Evolutionary conservation across 2,797 vertebrate genomes (phyloP).

Genomic region (Loriculus beryllinus): DNA sequence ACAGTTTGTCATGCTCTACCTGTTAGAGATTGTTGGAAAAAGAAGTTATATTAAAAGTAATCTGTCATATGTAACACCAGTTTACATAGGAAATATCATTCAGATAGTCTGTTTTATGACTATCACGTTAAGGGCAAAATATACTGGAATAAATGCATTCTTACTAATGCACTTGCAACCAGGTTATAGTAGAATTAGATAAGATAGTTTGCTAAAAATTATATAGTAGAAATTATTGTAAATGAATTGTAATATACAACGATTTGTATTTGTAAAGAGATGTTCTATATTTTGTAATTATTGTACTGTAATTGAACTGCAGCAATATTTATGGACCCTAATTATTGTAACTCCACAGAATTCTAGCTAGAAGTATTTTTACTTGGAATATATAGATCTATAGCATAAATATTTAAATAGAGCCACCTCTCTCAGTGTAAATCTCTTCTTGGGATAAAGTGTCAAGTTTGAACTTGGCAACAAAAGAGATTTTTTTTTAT

Average conservation of each 20-base stretch:
- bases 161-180: slow-evolving; percentile 89
- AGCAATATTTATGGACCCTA: slow-evolving; percentile 95
- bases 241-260: slow-evolving; percentile 93
- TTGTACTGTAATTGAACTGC: slow-evolving; percentile 90
- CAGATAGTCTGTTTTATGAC: slow-evolving; percentile 77
- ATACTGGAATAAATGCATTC: slow-evolving; percentile 85
- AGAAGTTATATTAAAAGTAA: slow-evolving; percentile 40
- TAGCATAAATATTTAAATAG: slow-evolving; percentile 78
- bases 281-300: slow-evolving; percentile 99
- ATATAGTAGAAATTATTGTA: slow-evolving; percentile 91
- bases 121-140: slow-evolving; percentile 78
- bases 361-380: slow-evolving; percentile 84
- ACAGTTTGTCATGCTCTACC: slow-evolving; percentile 55
- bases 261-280: slow-evolving; percentile 98
- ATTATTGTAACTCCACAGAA: slow-evolving; percentile 83
- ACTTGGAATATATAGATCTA: slow-evolving; percentile 80
- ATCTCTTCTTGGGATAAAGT: slow-evolving; percentile 67
- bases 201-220: slow-evolving; percentile 90
- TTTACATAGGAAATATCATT: slow-evolving; percentile 86
- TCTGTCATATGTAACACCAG: slow-evolving; percentile 72
- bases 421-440: slow-evolving; percentile 72
- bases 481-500: slow-evolving; percentile 70
- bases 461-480: slow-evolving; percentile 72
- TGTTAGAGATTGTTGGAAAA: slow-evolving; percentile 51
- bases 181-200: slow-evolving; percentile 87